Evolutionary conservation across 2,797 vertebrate genomes (phyloP).

Genomic region (Fringilla coelebs): DNA sequence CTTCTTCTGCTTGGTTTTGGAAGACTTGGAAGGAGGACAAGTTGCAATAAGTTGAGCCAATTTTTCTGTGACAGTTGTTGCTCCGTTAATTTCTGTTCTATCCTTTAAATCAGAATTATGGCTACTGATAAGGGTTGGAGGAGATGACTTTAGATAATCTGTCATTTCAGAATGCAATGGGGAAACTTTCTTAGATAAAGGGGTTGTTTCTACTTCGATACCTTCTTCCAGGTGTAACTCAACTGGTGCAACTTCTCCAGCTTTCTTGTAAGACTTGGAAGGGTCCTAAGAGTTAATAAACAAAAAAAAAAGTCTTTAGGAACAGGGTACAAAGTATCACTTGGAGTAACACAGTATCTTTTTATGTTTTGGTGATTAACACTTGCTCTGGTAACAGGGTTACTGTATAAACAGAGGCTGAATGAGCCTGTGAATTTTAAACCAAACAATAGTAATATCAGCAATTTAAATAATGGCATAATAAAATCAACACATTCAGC

Average conservation of each 20-base stretch:
- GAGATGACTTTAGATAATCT: constrained; percentile 69
- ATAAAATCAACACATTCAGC: neutral
- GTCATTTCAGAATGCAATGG: constrained; percentile 74
- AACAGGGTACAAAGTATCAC: neutral
- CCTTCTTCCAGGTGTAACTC: constrained; percentile 70
- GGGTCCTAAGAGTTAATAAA: constrained; percentile 72
- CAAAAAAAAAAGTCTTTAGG: constrained; percentile 53
- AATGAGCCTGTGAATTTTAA: neutral
- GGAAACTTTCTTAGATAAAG: constrained; percentile 76
- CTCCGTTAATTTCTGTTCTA: constrained; percentile 81
- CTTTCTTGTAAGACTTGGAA: constrained; percentile 75
- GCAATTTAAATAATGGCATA: neutral
- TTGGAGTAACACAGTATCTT: neutral
- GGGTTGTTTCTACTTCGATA: constrained; percentile 70
- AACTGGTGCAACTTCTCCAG: constrained; percentile 65
- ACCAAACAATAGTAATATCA: neutral
- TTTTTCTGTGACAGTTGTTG: constrained; percentile 90
- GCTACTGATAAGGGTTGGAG: constrained; percentile 55
- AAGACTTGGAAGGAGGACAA: constrained; percentile 93
- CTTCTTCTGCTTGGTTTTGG: constrained; percentile 88
- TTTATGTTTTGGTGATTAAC: neutral
- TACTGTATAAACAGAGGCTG: neutral
- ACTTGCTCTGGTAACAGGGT: neutral
- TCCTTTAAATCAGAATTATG: constrained; percentile 80
- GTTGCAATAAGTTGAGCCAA: constrained; percentile 95